phyloP scores from a whole-genome alignment of 2,113 vertebrate genomes.

The Asarcornis scutulata region DNA sequence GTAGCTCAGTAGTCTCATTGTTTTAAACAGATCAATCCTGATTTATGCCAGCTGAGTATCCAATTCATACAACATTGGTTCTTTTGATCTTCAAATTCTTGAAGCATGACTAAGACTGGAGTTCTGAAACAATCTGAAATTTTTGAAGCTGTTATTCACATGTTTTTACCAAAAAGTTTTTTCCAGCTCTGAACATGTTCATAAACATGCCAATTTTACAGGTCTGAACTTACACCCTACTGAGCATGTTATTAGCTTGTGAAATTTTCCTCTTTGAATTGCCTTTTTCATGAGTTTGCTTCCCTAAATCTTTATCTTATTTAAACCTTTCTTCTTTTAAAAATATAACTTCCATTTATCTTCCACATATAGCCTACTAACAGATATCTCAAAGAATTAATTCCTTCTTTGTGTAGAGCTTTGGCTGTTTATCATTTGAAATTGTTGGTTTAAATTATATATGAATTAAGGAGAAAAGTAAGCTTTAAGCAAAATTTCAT shows the following conservation, averaged over 20 bases:
- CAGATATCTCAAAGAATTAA: background rate
- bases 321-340: conserved; percentile 7
- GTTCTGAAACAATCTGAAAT: background rate
- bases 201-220: background rate
- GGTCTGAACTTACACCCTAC: background rate
- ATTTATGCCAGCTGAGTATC: conserved; percentile 4
- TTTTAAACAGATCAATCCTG: conserved; percentile 1
- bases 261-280: background rate
- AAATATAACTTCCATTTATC: background rate
- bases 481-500: background rate
- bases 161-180: background rate
- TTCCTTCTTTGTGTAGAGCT: background rate
- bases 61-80: background rate
- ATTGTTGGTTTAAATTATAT: background rate
- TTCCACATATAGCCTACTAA: background rate
- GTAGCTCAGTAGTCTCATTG: background rate
- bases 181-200: background rate
- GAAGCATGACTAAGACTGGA: background rate
- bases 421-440: conserved; percentile 12
- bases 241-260: background rate
- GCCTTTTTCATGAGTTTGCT: background rate
- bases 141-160: background rate
- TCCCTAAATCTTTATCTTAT: background rate
- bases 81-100: background rate
- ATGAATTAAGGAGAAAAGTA: background rate